phyloP scores from a whole-genome alignment of 2,888 invertebrate species.

The Hedychridium roseum region DNA sequence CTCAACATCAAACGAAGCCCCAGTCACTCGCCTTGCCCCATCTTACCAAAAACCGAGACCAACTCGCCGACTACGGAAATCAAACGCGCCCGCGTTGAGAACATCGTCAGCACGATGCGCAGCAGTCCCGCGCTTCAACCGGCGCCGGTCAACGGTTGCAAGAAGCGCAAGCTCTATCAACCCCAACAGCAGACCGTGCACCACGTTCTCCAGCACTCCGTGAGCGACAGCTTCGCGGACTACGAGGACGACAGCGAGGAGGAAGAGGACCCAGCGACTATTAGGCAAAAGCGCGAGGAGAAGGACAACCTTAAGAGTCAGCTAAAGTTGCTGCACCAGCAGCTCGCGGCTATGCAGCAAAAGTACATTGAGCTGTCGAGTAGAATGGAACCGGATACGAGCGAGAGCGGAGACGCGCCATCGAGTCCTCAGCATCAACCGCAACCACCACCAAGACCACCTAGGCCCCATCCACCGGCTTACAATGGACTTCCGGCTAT shows the following conservation, averaged over 20 bases:
- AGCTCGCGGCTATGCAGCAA: constrained; percentile 90
- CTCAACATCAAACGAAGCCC: constrained; percentile 57
- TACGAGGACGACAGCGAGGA: constrained; percentile 80
- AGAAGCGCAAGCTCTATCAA: constrained; percentile 94
- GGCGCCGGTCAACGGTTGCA: constrained; percentile 86
- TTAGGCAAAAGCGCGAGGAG: constrained; percentile 85
- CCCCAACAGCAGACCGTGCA: constrained; percentile 89
- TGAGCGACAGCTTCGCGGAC: constrained; percentile 69
- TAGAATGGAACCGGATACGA: constrained; percentile 74
- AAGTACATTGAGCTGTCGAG: constrained; percentile 88
- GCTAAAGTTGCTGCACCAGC: constrained; percentile 86
- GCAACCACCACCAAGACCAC: constrained; percentile 64
- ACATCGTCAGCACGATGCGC: constrained; percentile 93
- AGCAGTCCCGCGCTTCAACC: constrained; percentile 80
- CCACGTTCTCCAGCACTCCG: constrained; percentile 68
- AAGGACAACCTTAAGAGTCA: constrained; percentile 88
- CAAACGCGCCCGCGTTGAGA: constrained; percentile 93
- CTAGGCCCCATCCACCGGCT: constrained; percentile 65
- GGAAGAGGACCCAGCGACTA: constrained; percentile 77
- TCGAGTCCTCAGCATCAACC: constrained; percentile 63
- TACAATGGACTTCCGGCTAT: constrained; percentile 65
- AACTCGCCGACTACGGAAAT: constrained; percentile 75
- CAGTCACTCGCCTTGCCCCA: constrained; percentile 59
- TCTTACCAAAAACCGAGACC: constrained; percentile 55
- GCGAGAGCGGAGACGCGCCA: constrained; percentile 66